Evolutionary conservation across 2,888 invertebrate genomes (phyloP).

Genomic region (Caenorhabditis sp.): DNA sequence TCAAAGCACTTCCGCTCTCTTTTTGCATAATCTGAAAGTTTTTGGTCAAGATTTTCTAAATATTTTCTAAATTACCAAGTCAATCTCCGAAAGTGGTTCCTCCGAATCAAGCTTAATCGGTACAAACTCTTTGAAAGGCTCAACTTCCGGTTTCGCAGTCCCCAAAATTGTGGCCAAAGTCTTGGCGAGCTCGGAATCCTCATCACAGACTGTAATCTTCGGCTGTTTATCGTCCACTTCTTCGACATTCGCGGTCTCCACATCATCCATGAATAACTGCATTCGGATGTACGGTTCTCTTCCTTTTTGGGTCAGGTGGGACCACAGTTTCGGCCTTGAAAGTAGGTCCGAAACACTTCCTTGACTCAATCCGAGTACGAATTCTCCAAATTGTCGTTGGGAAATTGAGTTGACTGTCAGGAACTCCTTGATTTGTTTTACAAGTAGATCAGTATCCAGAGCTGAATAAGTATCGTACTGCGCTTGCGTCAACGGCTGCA

Average conservation of each 20-base stretch:
- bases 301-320: constrained; percentile 92
- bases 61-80: constrained; percentile 6
- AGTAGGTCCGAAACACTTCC: constrained; percentile 97
- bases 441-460: constrained; percentile 97
- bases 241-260: constrained; percentile 28
- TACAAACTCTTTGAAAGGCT: neutral
- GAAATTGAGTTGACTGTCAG: constrained; percentile 84
- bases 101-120: too few relatives aligned
- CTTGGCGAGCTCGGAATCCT: constrained; percentile 41
- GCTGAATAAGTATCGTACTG: constrained; percentile 95
- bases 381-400: constrained; percentile 97
- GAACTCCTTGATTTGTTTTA: constrained; percentile 82
- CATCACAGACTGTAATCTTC: constrained; percentile 83
- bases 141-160: neutral
- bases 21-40: constrained; percentile 33
- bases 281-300: constrained; percentile 96
- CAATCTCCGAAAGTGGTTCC: constrained; percentile 34
- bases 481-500: constrained; percentile 97
- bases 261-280: constrained; percentile 90
- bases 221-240: constrained; percentile 92
- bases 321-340: constrained; percentile 98
- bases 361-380: constrained; percentile 94
- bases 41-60: neutral
- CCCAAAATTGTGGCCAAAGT: constrained; percentile 31
- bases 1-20: constrained; percentile 13